Percentiles rank a stretch among this genome's conserved stretches.
Evolutionary conservation across 2,888 invertebrate genomes (phyloP).

Genomic region (Andrena trimmerana): DNA sequence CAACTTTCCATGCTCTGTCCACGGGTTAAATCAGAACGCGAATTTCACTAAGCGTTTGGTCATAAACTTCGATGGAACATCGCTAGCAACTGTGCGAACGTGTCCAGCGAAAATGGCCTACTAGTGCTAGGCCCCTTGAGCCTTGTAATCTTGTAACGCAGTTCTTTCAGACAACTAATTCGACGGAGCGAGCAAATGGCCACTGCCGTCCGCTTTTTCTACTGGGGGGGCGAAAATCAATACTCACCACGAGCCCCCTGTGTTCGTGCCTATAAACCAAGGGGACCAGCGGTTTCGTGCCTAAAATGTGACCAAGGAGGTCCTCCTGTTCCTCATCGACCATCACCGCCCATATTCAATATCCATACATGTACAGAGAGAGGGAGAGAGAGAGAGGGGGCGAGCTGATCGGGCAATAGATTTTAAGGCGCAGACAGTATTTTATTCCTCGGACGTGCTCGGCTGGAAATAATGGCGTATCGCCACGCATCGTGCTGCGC

Average conservation of each 20-base stretch:
- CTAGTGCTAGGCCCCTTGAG: slow-evolving; percentile 29
- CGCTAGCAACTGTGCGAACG: neutral
- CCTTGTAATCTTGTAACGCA: slow-evolving; percentile 70
- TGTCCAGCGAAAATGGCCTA: too few relatives aligned
- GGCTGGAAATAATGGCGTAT: slow-evolving; percentile 56
- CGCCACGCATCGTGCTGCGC: slow-evolving; percentile 43
- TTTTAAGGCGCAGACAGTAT: slow-evolving; percentile 36
- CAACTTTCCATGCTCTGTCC: too few relatives aligned
- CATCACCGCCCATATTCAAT: neutral
- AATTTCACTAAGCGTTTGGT: too few relatives aligned
- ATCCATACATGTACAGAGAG: too few relatives aligned
- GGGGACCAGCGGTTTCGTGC: neutral
- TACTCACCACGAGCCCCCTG: neutral
- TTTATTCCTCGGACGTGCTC: slow-evolving; percentile 62
- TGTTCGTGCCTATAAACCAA: neutral
- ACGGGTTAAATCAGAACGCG: too few relatives aligned
- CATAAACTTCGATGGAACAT: slow-evolving; percentile 9
- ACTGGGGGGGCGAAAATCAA: slow-evolving; percentile 31
- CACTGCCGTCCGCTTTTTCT: slow-evolving; percentile 56
- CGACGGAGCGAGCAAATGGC: slow-evolving; percentile 70
- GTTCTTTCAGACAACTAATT: slow-evolving; percentile 71
- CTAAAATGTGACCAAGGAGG: neutral
- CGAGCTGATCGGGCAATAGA: neutral
- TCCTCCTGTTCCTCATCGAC: neutral
- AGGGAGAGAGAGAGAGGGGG: neutral